phyloP scores from a whole-genome alignment of 2,888 invertebrate species.

The Trachelus stipa region DNA sequence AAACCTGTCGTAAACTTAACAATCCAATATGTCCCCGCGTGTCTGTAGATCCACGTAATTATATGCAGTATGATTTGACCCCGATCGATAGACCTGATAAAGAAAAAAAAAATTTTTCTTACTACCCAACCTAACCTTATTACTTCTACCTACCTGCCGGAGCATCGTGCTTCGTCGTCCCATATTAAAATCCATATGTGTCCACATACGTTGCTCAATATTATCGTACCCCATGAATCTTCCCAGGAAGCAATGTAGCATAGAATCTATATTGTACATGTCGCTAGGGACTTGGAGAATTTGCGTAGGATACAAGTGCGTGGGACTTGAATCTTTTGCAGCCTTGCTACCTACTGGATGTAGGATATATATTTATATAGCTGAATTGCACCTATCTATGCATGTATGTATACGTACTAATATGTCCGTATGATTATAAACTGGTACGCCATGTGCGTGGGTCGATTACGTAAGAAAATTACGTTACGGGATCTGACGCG shows the following conservation, averaged over 20 bases:
- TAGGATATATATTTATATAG: background rate
- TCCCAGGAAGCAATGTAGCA: background rate
- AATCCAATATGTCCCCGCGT: conserved; percentile 3
- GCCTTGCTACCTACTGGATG: conserved; percentile 28
- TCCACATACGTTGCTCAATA: background rate
- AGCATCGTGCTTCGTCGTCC: background rate
- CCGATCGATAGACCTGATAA: background rate
- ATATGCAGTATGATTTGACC: background rate
- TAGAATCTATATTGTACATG: background rate
- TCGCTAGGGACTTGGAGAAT: background rate
- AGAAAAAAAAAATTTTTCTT: background rate
- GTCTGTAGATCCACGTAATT: background rate
- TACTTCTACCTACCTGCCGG: background rate
- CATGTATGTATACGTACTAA: background rate
- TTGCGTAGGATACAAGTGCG: conserved; percentile 24
- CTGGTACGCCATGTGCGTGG: conserved; percentile 9
- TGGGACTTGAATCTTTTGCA: conserved; percentile 17
- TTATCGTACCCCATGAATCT: background rate
- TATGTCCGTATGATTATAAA: background rate
- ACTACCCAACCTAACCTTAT: background rate
- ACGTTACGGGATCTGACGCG: conserved; percentile 13
- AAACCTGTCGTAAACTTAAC: conserved; percentile 28
- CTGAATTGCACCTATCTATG: background rate
- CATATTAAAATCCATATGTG: background rate
- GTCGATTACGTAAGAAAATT: conserved; percentile 27